Evolutionary conservation across 2,888 invertebrate species (phyloP), one percentile per base, ranked within the genome.

Genomic region (Myopa tessellatipennis): DNA sequence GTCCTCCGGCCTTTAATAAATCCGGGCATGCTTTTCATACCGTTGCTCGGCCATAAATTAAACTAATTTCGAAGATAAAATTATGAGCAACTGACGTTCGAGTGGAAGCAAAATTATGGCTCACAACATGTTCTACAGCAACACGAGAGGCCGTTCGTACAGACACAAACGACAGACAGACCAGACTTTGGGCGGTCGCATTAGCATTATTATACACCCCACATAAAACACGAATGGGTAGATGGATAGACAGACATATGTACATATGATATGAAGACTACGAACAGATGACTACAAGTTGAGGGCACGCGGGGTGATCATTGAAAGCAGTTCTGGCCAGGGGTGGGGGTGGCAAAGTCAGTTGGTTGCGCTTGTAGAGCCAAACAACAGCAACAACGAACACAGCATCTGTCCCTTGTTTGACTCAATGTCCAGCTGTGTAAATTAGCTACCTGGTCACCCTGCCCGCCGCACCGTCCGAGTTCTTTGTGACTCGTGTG

Each of bases 81-180:
- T 61, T 63, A 61, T 61, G 61, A 73, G 73, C 73, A 60, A 61
- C 73, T 45, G 73, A 63, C 26, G 45, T 73, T 73, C 12, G 60
- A 73, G 45, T 73, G 45, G 61, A 63, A 73, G 34, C 60, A 73
- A 61, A 73, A 73, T 73, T 73, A 73, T 73, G 61, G 61, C 61
- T 18, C 16, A 12, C 12, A 61, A 63, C 61, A 73, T 63, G 73
- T 40, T 40, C 50, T 63, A 26, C 26, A 61, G 61, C 45, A 16
- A 60, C 38, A 67, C 16, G 16, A 67, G 18, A 16, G 7, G 36
- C 12, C 26, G 14, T 26, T 14, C 16, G 40, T 4, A 38, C 38
- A 38, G 40, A 67, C 12, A 16, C 40, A 26, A 18, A 12, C 36
- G 16, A 12, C 60, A 16, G 8, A 38, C 12, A 34, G 40, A 50